These are phyloP conservation scores for Papilio dardanus DNA, from an alignment of 1,140 invertebrate genomes.

Conservation along the genomic window DNA sequence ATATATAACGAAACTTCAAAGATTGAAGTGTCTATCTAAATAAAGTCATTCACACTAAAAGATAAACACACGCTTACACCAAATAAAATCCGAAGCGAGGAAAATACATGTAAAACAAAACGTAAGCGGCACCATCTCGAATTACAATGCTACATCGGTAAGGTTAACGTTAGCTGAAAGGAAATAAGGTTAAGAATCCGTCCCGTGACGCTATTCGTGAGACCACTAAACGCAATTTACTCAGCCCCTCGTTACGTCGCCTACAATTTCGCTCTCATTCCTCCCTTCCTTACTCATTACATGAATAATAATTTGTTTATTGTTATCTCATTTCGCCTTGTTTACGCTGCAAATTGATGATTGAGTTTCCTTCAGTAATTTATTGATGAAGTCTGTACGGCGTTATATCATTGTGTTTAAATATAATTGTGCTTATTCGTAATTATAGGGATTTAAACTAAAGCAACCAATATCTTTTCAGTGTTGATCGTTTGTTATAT, in stretches of 20 bases:
- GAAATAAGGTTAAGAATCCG: slow-evolving; percentile 9
- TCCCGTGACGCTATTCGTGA: slow-evolving; percentile 26
- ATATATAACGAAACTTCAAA: not conserved
- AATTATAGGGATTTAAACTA: not conserved
- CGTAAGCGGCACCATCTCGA: slow-evolving; percentile 7
- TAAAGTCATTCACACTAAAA: not conserved
- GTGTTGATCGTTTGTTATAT: too few species aligned
- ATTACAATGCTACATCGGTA: slow-evolving; percentile 2
- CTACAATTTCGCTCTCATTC: slow-evolving; percentile 48
- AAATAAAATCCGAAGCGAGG: not conserved
- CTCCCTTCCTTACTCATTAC: slow-evolving; percentile 50
- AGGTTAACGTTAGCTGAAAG: slow-evolving; percentile 9
- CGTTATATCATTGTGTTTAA: not conserved
- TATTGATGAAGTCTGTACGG: slow-evolving; percentile 33
- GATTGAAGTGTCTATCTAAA: not conserved
- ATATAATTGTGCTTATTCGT: not conserved
- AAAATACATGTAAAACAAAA: slow-evolving; percentile 4
- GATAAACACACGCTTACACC: not conserved
- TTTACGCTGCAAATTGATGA: slow-evolving; percentile 52
- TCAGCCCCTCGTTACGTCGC: slow-evolving; percentile 46
- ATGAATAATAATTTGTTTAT: slow-evolving; percentile 67
- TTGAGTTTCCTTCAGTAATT: slow-evolving; percentile 52
- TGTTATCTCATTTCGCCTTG: slow-evolving; percentile 57
- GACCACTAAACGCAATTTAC: slow-evolving; percentile 46
- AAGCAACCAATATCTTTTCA: not conserved